Evolutionary conservation across 2,888 invertebrate genomes (phyloP), one percentile per base, ranked within the genome.

Genomic region (Salpingus planirostris): DNA sequence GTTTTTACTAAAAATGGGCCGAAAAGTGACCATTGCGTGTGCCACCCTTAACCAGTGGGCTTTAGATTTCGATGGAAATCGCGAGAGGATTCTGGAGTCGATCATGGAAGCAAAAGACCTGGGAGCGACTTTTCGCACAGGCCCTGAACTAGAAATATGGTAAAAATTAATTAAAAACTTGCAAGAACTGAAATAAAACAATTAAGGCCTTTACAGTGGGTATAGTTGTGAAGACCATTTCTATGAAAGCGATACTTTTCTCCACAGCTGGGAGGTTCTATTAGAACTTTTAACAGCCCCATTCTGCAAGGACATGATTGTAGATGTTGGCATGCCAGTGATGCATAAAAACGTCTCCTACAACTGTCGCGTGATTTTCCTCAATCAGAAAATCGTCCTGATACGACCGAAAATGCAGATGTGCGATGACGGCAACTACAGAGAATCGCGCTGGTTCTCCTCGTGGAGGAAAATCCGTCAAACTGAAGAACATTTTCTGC

Each of bases 191-290:
- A n/a, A n/a, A n/a, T n/a, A n/a, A n/a, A n/a, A n/a, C n/a, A n/a
- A n/a, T n/a, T n/a, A n/a, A n/a, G n/a, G n/a, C n/a, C n/a, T n/a
- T 49, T 59, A 4, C 66, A 91, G 92, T 59, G 96, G 97, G 1
- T 98, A 98, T 69, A 92, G 89, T 49, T 98, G 97, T 65, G 89
- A 91, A 59, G 98, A 98, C 65, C 98, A 98, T 62, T 98, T 96
- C 64, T 81, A 84, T 55, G 98, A 98, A 64, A 76, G 84, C 32
- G 98, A 98, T 63, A 98, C 97, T 3, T 80, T 80, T 51, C 71
- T 91, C 0, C 98, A 98, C 63, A 89, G 91, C 18, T 97, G 96
- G 95, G 92, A 98, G 67, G 90, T 92, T 1, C 66, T 98, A 3
- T 74, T 82, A 0, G 81, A 84, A 44, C 69, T 98, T 3, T 68